Evolutionary conservation across 2,888 invertebrate species (phyloP), one percentile per base, ranked within the genome.

Genomic region (Drosophila atripex): DNA sequence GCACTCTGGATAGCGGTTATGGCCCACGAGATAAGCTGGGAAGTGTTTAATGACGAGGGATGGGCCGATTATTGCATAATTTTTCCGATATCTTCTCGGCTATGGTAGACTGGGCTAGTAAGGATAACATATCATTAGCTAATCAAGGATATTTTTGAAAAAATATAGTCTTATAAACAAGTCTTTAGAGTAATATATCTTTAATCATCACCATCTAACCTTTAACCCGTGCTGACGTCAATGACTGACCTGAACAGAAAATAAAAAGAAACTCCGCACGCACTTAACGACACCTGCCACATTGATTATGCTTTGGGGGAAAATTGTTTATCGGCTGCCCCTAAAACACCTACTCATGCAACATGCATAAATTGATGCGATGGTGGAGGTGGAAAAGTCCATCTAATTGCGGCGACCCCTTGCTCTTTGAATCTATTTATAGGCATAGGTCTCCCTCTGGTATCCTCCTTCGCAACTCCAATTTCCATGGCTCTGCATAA

Each of bases 241-340:
- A 59, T 59, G 39, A 16, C 46, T 39, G 56, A 57, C 45, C 60
- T 38, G 18, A 2, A 18, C 18, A 18, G 18, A 18, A 18, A 18
- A 18, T 18, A 1, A 18, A 18, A 18, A 18, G 1, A 18, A 18
- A 18, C n/a, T n/a, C n/a, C n/a, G n/a, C n/a, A n/a, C n/a, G 39
- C 14, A 41, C 25, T 69, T 55, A 61, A 57, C 60, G 71, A 49
- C 71, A 80, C 47, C 73, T 77, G 82, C 65, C 80, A 73, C 71
- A 82, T 80, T 77, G 77, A 75, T 82, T 80, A 85, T 39, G 18
- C 8, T n/a, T n/a, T n/a, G n/a, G n/a, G n/a, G n/a, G n/a, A n/a
- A n/a, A n/a, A n/a, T n/a, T n/a, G n/a, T n/a, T n/a, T n/a, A n/a
- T n/a, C n/a, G n/a, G n/a, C n/a, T n/a, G n/a, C n/a, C n/a, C 16